Evolutionary conservation across 2,797 vertebrate species (phyloP).

Genomic region (Anas georgica): DNA sequence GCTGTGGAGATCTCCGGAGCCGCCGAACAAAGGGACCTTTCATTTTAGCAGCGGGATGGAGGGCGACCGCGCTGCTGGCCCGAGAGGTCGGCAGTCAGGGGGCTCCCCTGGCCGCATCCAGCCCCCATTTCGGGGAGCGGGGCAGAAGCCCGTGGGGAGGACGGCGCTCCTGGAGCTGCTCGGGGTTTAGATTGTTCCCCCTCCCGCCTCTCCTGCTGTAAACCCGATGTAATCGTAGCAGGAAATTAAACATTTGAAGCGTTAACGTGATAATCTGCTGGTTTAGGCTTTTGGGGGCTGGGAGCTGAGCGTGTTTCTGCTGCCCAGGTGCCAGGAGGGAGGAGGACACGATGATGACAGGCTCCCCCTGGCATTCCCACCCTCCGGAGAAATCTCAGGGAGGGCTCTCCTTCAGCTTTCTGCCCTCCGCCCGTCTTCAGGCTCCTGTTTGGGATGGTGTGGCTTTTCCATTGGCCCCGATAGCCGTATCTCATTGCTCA

Average conservation of each 20-base stretch:
- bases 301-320: background rate
- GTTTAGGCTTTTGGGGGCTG: constrained; percentile 14
- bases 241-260: constrained; percentile 65
- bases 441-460: background rate
- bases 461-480: background rate
- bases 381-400: rapidly evolving
- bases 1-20: background rate
- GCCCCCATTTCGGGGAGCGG: rapidly evolving
- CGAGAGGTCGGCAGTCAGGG: background rate
- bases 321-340: rapidly evolving
- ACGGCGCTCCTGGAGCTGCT: rapidly evolving
- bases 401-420: background rate
- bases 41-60: background rate
- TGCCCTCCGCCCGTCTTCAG: background rate
- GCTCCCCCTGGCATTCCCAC: background rate
- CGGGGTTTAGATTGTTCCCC: background rate
- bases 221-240: constrained; percentile 54
- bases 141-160: background rate
- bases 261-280: constrained; percentile 66
- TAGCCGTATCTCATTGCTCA: rapidly evolving
- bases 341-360: rapidly evolving
- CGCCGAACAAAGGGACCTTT: background rate
- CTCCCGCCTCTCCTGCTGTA: background rate
- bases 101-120: background rate
- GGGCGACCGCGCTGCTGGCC: background rate